A percentile compares a stretch with the other conserved stretches of the same genome.
Conservation (phyloP, 2,797 vertebrate species). For the Lagodon rhomboides region DNA sequence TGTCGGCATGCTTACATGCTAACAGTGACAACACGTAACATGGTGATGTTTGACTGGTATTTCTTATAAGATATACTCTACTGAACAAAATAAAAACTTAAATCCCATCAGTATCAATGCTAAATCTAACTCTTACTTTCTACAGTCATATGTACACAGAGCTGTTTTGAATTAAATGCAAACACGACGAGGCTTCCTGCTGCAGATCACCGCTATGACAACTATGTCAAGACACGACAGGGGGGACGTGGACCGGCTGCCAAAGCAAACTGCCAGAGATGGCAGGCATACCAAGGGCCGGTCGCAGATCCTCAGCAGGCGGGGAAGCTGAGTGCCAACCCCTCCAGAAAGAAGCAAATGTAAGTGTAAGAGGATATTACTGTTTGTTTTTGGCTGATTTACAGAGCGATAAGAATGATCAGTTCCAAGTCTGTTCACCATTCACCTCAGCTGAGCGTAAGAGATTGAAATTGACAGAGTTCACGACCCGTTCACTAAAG, state of each 20-base stretch:
- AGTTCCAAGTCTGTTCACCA: conserved; percentile 42
- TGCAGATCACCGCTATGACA: conserved; percentile 58
- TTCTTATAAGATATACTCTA: not conserved
- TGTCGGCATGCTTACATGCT: not conserved
- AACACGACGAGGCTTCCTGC: conserved; percentile 46
- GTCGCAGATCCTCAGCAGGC: conserved; percentile 30
- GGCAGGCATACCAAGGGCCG: conserved; percentile 56
- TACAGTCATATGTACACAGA: not conserved
- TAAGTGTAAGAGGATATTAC: conserved; percentile 58
- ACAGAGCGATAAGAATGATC: conserved; percentile 53
- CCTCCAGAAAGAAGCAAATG: conserved; percentile 51
- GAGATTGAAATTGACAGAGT: conserved; percentile 50
- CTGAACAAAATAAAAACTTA: not conserved
- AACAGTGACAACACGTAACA: not conserved
- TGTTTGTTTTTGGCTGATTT: conserved; percentile 62
- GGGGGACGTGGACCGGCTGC: conserved; percentile 41
- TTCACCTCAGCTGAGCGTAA: conserved; percentile 17
- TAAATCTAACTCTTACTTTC: conserved; percentile 2
- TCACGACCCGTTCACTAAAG: conserved; percentile 46
- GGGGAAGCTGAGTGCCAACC: conserved; percentile 41
- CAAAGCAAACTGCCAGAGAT: conserved; percentile 65
- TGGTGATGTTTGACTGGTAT: not conserved
- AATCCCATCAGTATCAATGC: not conserved
- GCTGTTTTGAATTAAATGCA: conserved; percentile 23
- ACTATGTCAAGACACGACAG: conserved; percentile 56